Conservation (phyloP, 2,113 vertebrate species). For the Erinaceus europaeus region DNA sequence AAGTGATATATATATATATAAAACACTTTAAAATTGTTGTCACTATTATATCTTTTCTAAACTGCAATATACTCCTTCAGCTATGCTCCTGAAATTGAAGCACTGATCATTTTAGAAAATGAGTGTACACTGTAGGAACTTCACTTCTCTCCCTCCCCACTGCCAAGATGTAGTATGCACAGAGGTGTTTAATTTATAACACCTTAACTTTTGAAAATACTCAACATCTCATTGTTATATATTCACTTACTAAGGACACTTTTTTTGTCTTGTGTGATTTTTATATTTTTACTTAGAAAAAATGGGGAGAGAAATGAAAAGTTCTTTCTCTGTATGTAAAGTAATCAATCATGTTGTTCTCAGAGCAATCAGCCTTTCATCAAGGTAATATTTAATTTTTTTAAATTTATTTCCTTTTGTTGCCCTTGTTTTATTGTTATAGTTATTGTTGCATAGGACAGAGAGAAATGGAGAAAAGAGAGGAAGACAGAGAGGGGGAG, state of each 20-base stretch:
- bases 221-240: background rate
- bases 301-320: background rate
- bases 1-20: no score
- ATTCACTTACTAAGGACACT: background rate
- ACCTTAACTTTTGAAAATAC: slow-evolving; percentile 31
- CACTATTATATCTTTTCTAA: no score
- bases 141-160: background rate
- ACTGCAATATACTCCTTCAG: no score
- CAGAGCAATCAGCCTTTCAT: background rate
- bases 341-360: background rate
- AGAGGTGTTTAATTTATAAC: background rate
- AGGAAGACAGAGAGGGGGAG: no score
- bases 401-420: background rate
- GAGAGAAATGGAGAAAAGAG: no score
- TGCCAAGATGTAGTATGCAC: background rate
- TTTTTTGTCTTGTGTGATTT: background rate
- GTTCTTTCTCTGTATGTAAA: background rate
- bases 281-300: slow-evolving; percentile 2
- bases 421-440: background rate
- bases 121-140: background rate
- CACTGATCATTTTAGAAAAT: background rate
- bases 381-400: slow-evolving; percentile 31
- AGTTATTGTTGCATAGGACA: no score
- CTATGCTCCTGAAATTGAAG: no score
- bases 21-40: no score